Evolutionary conservation across 2,113 vertebrate genomes (phyloP), one percentile per base, ranked within the genome.

Genomic region (Cheilinus undulatus): DNA sequence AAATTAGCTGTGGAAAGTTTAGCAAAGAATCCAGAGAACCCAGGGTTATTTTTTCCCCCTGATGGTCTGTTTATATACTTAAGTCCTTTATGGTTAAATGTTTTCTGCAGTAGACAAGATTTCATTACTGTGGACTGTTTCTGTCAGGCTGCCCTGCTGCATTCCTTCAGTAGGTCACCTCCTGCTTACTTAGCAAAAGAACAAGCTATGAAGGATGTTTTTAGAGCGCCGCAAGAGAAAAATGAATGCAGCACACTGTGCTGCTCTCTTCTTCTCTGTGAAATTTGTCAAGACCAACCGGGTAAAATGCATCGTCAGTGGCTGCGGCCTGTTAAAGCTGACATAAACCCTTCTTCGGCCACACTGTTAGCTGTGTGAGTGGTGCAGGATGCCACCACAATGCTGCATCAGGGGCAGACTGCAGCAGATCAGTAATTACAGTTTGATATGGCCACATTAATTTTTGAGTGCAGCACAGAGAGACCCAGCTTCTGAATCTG

Each of bases 251-350:
- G 28, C 32, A 17, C 34, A 26, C 20, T 0, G 1, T 12, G 38
- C 36, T 78, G 8, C 62, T 24, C 12, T 52, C 49, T 42, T 23
- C 3, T 8, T 6, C 32, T 52, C 28, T 48, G 30, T 26, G 40
- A 59, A 60, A 43, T 27, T 0, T 68, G 24, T 73, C 15, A 49
- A 12, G 38, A 45, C 45, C 13, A 14, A 48, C 61, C 40, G 50
- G 20, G 22, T 30, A 66, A 78, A 76, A 14, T 46, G 59, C 48
- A 58, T 60, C 1, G 46, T 72, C 61, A 5, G 78, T 82, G 61
- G 53, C 54, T 67, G 49, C 58, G 54, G 50, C 22, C 48, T 23
- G 58, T 34, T 62, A 45, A 61, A 60, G 46, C 43, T 27, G 1
- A 26, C 54, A 42, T 52, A 78, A 73, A 65, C 17, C 72, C 57